Evolutionary conservation across 2,113 vertebrate species (phyloP).

Genomic region (Python bivittatus): DNA sequence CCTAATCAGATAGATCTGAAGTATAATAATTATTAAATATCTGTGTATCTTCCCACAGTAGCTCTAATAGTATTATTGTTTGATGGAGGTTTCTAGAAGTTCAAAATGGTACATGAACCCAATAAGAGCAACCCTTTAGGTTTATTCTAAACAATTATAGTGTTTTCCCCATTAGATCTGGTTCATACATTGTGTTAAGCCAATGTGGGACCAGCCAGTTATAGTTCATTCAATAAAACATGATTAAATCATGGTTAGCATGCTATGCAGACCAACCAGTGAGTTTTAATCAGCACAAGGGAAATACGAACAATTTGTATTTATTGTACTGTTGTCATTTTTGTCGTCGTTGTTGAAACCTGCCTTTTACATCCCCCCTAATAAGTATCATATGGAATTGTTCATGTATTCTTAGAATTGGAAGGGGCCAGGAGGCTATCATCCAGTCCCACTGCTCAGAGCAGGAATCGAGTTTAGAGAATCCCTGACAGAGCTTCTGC

Average conservation of each 20-base stretch:
- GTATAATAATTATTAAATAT: not conserved
- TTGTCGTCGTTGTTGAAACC: not conserved
- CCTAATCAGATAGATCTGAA: not conserved
- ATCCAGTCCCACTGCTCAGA: not conserved
- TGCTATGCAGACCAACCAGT: not conserved
- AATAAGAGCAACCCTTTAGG: not conserved
- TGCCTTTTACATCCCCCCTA: not conserved
- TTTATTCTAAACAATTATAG: not conserved
- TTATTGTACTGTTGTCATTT: not conserved
- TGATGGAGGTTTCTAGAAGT: not conserved
- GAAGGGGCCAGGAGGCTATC: not conserved
- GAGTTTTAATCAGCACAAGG: not conserved
- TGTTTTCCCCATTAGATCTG: not conserved
- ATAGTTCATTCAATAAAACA: not conserved
- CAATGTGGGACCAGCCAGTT: not conserved
- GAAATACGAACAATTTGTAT: not conserved
- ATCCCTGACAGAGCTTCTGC: not conserved
- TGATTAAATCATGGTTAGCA: not conserved
- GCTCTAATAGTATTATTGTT: not conserved
- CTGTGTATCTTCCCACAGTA: not conserved
- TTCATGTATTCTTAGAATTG: not conserved
- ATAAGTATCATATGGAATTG: not conserved
- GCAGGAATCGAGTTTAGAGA: not conserved
- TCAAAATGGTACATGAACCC: not conserved
- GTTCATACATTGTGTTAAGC: not conserved